Evolutionary conservation across 2,888 invertebrate species (phyloP), one percentile per base, ranked within the genome.

Genomic region (Caenorhabditis drosophilae): DNA sequence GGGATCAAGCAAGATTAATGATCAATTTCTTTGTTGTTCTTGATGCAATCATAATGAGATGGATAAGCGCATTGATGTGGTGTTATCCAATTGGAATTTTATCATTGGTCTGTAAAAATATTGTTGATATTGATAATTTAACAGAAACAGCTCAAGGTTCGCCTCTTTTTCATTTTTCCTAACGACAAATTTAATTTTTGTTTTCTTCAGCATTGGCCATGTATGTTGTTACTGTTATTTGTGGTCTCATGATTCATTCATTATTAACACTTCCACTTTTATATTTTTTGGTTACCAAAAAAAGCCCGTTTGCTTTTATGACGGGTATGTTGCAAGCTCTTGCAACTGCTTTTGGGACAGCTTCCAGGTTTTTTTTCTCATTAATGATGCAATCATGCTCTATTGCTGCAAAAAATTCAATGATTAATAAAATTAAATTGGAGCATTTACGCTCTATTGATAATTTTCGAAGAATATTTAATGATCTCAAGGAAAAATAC

Each of bases 311-410:
- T 55, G 73, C 77, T 18, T 82, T 78, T 54, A 78, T 82, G 76
- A 82, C 81, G 7, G 83, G 81, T 36, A 90, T 93, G 88, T 90
- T 91, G 4, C 92, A 93, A 81, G 94, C 95, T 18, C 87, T 94
- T 85, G 91, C 92, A 4, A 96, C 95, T 0, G 95, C 95, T 38
- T 96, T 96, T 84, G 95, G 94, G 76, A 96, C 96, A 25, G 92
- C 94, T 20, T 95, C 95, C 27, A 81, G n/a, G n/a, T n/a, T n/a
- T n/a, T n/a, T n/a, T n/a, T n/a, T n/a, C n/a, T n/a, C n/a, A n/a
- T n/a, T n/a, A n/a, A n/a, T n/a, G n/a, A n/a, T n/a, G n/a, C n/a
- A n/a, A n/a, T n/a, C n/a, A n/a, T n/a, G n/a, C n/a, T n/a, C n/a
- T n/a, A n/a, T n/a, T n/a, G n/a, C n/a, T n/a, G n/a, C n/a, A n/a